Conservation (phyloP, 2,113 vertebrate genomes). For the Hyla sarda region DNA sequence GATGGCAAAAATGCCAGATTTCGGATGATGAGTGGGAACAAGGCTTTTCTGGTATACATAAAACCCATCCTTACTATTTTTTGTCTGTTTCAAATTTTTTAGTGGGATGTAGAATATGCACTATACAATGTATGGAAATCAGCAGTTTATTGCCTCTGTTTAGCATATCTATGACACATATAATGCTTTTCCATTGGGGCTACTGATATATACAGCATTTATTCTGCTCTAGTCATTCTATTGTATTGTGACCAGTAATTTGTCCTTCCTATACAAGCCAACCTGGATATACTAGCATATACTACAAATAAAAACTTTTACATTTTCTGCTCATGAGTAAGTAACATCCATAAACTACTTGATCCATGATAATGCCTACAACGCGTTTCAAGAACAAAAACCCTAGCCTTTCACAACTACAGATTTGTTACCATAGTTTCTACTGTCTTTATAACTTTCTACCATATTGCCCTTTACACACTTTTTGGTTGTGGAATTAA, state of each 20-base stretch:
- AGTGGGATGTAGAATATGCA: too few species aligned
- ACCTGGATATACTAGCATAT: not conserved
- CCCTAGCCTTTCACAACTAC: too few species aligned
- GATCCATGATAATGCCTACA: not conserved
- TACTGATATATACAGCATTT: not conserved
- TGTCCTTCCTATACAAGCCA: not conserved
- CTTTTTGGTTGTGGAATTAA: not conserved
- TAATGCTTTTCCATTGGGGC: not conserved
- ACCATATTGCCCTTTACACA: not conserved
- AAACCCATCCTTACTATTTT: too few species aligned
- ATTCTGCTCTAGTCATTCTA: not conserved
- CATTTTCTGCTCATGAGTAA: not conserved
- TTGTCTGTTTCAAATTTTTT: too few species aligned
- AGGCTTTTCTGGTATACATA: too few species aligned
- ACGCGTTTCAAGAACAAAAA: too few species aligned
- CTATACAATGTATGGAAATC: too few species aligned
- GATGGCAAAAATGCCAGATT: too few species aligned
- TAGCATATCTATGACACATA: not conserved
- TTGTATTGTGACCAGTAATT: not conserved
- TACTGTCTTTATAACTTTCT: not conserved
- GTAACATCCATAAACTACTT: not conserved
- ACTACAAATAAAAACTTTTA: not conserved
- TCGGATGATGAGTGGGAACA: too few species aligned
- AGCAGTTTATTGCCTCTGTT: not conserved
- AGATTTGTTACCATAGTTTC: too few species aligned